Percentiles rank a stretch among this genome's conserved stretches.
phyloP scores from a whole-genome alignment of 2,888 invertebrate genomes.

The Leptarthrus brevirostris region DNA sequence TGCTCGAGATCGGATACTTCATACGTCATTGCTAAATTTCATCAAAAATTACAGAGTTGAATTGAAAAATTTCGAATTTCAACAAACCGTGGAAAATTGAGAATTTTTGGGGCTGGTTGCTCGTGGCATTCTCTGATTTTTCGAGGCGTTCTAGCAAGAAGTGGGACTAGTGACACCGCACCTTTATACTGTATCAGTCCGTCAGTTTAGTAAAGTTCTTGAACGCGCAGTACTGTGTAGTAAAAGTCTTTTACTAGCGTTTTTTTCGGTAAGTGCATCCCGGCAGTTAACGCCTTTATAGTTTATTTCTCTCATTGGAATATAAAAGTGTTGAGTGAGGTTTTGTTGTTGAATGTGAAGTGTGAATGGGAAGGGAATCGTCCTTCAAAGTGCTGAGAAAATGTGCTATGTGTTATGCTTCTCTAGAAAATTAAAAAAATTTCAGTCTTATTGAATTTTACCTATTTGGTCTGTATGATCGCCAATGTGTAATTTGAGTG shows the following conservation, averaged over 20 bases:
- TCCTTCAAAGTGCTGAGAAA: not conserved
- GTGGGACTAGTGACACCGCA: slow-evolving; percentile 52
- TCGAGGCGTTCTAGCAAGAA: slow-evolving; percentile 35
- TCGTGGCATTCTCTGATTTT: slow-evolving; percentile 1
- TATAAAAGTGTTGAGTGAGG: slow-evolving; percentile 1
- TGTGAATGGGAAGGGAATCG: slow-evolving; percentile 16
- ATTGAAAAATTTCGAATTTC: not conserved
- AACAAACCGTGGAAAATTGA: slow-evolving; percentile 31
- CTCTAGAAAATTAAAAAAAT: too few relatives aligned
- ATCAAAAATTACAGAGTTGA: slow-evolving; percentile 19
- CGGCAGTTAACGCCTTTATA: not conserved
- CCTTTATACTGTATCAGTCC: slow-evolving; percentile 38
- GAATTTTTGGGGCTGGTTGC: slow-evolving; percentile 13
- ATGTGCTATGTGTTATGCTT: not conserved
- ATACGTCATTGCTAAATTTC: slow-evolving; percentile 32
- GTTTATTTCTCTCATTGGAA: not conserved
- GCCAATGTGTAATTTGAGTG: slow-evolving; percentile 7
- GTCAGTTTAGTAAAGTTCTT: slow-evolving; percentile 57
- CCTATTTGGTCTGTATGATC: not conserved
- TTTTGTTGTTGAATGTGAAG: slow-evolving; percentile 1
- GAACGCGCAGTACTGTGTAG: slow-evolving; percentile 57
- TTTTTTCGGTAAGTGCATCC: slow-evolving; percentile 51
- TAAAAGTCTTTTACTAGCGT: slow-evolving; percentile 56
- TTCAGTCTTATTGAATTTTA: too few relatives aligned
- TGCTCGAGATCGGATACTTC: not conserved